Evolutionary conservation across 2,888 invertebrate genomes (phyloP).

Genomic region (Hymenopus coronatus): DNA sequence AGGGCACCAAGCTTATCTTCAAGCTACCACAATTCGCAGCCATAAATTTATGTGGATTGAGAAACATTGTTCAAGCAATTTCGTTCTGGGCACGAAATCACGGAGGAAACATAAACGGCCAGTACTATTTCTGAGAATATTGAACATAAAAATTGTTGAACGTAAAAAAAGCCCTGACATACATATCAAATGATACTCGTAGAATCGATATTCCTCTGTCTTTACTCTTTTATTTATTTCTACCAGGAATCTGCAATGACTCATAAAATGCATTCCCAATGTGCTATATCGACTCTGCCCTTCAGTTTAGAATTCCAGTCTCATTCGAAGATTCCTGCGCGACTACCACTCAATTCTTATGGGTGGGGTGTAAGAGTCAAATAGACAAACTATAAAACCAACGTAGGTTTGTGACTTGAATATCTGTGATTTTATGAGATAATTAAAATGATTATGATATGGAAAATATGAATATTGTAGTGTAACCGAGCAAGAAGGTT

Average conservation of each 20-base stretch:
- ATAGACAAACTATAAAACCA: not conserved
- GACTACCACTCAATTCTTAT: not conserved
- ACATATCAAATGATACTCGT: not conserved
- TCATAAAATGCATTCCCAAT: not conserved
- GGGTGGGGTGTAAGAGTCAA: not conserved
- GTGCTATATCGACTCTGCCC: not conserved
- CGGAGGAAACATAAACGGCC: not conserved
- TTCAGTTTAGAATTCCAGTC: not conserved
- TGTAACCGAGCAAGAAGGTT: no score
- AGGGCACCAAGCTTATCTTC: no score
- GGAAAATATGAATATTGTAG: no score
- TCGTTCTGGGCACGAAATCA: not conserved
- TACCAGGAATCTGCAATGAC: not conserved
- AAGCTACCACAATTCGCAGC: no score
- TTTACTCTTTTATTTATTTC: not conserved
- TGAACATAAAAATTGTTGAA: not conserved
- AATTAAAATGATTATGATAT: no score
- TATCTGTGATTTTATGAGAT: no score
- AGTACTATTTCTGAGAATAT: not conserved
- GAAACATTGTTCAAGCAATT: no score
- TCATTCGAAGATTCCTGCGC: not conserved
- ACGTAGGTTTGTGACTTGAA: not conserved
- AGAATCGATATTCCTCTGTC: not conserved
- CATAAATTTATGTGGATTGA: no score
- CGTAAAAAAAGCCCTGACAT: not conserved